phyloP scores from a whole-genome alignment of 1,140 invertebrate genomes.

The Dinothrombium tinctorium region DNA sequence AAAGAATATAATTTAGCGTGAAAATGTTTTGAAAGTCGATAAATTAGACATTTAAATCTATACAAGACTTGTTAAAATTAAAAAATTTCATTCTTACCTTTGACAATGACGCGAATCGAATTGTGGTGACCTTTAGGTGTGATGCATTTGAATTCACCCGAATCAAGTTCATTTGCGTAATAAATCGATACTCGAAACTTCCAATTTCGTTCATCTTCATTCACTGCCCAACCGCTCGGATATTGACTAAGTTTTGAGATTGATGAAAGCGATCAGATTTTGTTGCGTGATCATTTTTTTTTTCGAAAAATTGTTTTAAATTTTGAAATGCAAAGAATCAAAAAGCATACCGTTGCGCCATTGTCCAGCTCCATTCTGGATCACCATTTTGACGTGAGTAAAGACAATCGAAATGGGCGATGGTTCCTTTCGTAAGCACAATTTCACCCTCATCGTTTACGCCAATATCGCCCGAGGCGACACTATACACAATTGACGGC shows the following conservation, averaged over 20 bases:
- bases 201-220: slow-evolving; percentile 43
- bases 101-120: slow-evolving; percentile 45
- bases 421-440: slow-evolving; percentile 52
- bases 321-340: not conserved
- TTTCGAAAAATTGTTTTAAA: not conserved
- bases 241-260: too few species aligned
- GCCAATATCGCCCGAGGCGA: slow-evolving; percentile 33
- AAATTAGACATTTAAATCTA: too few species aligned
- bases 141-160: slow-evolving; percentile 55
- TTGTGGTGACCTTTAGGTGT: slow-evolving; percentile 52
- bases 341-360: slow-evolving; percentile 21
- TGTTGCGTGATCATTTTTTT: not conserved
- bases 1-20: too few species aligned
- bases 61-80: too few species aligned
- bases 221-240: slow-evolving; percentile 40
- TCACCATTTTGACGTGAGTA: slow-evolving; percentile 43
- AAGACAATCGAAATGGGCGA: slow-evolving; percentile 56
- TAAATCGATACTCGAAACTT: slow-evolving; percentile 57
- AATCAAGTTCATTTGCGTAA: slow-evolving; percentile 52
- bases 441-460: slow-evolving; percentile 49
- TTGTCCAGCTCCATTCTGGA: slow-evolving; percentile 71
- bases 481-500: slow-evolving; percentile 51
- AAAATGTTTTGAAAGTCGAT: too few species aligned
- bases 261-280: too few species aligned
- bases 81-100: too few species aligned